Percentiles rank a stretch among this genome's conserved stretches.
These are phyloP conservation scores for Brachyptera putata DNA, from an alignment of 2,888 invertebrate genomes.

Conservation along the genomic window DNA sequence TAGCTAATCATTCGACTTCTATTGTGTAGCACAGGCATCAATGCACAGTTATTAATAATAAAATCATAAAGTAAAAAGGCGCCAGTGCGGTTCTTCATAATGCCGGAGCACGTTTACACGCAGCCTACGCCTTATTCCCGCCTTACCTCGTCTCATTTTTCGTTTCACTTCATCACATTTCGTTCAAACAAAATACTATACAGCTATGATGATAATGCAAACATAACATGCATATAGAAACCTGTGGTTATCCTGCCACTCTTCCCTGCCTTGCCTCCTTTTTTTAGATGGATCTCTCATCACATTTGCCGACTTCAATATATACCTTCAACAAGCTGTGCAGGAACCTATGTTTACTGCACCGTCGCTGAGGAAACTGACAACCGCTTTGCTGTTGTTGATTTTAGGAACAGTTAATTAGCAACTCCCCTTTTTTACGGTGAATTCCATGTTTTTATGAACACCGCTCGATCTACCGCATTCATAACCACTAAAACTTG, in stretches of 20 bases:
- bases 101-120: not conserved
- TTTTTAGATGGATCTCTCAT: too few species aligned
- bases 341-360: too few species aligned
- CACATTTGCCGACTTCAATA: too few species aligned
- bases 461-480: too few species aligned
- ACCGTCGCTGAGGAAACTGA: not conserved
- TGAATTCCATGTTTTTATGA: not conserved
- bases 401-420: not conserved
- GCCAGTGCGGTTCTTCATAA: not conserved
- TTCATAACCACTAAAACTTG: not conserved
- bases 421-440: not conserved
- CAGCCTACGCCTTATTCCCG: not conserved
- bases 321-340: too few species aligned
- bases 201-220: too few species aligned
- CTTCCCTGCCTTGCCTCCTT: not conserved
- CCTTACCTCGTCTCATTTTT: not conserved
- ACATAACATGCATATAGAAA: not conserved
- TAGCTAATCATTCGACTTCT: too few species aligned
- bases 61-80: too few species aligned
- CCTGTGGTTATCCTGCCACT: slow-evolving; percentile 3
- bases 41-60: too few species aligned
- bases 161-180: too few species aligned
- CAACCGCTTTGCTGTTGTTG: not conserved
- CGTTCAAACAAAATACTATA: too few species aligned
- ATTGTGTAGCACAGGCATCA: too few species aligned